These are phyloP conservation scores for Meta bourneti DNA, from an alignment of 2,888 invertebrate genomes.

Conservation along the genomic window DNA sequence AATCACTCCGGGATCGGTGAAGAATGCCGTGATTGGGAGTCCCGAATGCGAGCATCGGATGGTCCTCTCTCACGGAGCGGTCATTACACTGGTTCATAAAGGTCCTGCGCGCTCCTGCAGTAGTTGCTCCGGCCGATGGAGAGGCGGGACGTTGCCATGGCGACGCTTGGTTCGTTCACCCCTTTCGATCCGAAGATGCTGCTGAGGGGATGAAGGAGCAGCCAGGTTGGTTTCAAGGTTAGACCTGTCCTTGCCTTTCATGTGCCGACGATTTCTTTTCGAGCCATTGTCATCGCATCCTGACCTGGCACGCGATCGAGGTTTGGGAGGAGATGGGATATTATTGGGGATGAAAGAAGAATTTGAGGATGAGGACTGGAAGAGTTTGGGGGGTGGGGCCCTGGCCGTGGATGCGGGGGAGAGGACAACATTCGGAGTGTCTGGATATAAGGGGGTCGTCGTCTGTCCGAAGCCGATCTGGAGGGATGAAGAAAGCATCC, in stretches of 20 bases:
- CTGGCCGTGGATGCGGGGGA: too few relatives aligned
- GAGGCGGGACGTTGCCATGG: constrained; percentile 44
- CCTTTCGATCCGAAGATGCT: constrained; percentile 73
- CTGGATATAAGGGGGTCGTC: too few relatives aligned
- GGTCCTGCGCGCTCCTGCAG: constrained; percentile 42
- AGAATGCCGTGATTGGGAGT: constrained; percentile 1
- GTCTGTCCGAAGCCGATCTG: too few relatives aligned
- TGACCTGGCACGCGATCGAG: too few relatives aligned
- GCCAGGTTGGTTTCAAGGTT: constrained; percentile 60
- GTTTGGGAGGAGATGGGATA: too few relatives aligned
- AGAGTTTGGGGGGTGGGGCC: too few relatives aligned
- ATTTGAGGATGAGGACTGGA: too few relatives aligned
- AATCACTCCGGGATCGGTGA: not conserved
- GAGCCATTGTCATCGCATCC: too few relatives aligned
- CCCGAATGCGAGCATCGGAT: not conserved
- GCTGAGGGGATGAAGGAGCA: constrained; percentile 7
- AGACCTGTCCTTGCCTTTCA: constrained; percentile 23
- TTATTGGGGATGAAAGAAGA: too few relatives aligned
- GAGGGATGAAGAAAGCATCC: too few relatives aligned
- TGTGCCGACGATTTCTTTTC: too few relatives aligned
- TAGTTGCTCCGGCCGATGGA: constrained; percentile 16
- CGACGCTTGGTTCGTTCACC: constrained; percentile 66
- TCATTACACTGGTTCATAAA: constrained; percentile 61
- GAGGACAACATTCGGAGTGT: too few relatives aligned
- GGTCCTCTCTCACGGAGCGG: constrained; percentile 11